Percentiles rank a stretch among this genome's conserved stretches.
phyloP scores from a whole-genome alignment of 2,888 invertebrate species.

The Sarcophaga caerulescens region DNA sequence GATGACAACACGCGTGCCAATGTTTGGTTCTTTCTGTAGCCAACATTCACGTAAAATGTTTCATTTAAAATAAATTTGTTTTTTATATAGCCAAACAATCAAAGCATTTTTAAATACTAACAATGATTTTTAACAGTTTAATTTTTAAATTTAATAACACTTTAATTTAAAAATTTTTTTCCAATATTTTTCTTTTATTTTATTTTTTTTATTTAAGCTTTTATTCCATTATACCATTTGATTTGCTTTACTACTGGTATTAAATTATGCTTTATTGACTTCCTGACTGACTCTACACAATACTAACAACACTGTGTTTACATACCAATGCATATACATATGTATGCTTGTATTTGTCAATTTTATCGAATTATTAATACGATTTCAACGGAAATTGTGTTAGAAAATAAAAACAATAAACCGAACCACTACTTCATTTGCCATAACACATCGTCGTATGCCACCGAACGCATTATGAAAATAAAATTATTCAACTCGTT shows the following conservation, averaged over 20 bases:
- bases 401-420: slow-evolving; percentile 2
- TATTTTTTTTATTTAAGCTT: no score
- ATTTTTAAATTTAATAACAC: no score
- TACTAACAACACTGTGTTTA: neutral
- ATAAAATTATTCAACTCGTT: slow-evolving; percentile 29
- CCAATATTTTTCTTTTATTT: no score
- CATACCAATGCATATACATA: neutral
- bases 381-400: slow-evolving; percentile 32
- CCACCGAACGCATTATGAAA: slow-evolving; percentile 9
- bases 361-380: slow-evolving; percentile 37
- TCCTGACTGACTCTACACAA: slow-evolving; percentile 27
- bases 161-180: no score
- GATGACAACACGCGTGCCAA: no score
- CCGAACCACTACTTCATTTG: slow-evolving; percentile 1
- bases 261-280: slow-evolving; percentile 52
- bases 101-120: no score
- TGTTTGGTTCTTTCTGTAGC: no score
- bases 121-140: no score
- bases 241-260: slow-evolving; percentile 3
- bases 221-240: no score
- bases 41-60: no score
- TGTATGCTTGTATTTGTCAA: neutral
- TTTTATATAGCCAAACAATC: no score
- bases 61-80: no score
- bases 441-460: neutral